These are phyloP conservation scores for Anabas testudineus DNA, from an alignment of 2,797 vertebrate species.

Conservation along the genomic window DNA sequence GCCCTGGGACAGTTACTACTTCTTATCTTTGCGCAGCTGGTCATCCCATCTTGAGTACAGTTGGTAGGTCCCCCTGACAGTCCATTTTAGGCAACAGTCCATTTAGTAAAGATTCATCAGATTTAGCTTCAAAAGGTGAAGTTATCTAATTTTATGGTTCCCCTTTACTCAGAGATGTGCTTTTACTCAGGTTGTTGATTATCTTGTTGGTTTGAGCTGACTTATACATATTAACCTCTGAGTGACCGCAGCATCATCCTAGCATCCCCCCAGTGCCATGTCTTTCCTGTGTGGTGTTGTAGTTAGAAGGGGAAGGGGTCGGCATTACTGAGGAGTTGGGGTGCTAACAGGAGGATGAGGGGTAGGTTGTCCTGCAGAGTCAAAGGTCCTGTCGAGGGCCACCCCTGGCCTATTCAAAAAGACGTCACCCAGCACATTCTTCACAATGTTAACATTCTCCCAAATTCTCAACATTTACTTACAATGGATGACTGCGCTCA, in stretches of 20 bases:
- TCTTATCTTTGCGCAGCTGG: background rate
- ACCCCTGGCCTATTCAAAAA: slow-evolving; percentile 69
- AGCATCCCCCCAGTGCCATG: slow-evolving; percentile 28
- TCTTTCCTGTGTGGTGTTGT: slow-evolving; percentile 47
- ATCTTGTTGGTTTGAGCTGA: slow-evolving; percentile 25
- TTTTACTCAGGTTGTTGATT: slow-evolving; percentile 2
- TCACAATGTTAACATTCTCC: slow-evolving; percentile 85
- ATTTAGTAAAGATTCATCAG: background rate
- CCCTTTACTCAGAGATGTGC: background rate
- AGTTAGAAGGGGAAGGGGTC: slow-evolving; percentile 41
- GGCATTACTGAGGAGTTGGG: slow-evolving; percentile 59
- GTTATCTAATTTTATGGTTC: background rate
- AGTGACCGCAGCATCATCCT: slow-evolving; percentile 73
- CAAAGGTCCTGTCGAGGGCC: slow-evolving; percentile 81
- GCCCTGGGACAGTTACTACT: background rate
- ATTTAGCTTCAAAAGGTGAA: background rate
- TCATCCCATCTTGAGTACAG: background rate
- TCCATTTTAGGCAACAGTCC: background rate
- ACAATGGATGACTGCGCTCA: slow-evolving; percentile 71
- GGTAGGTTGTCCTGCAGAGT: slow-evolving; percentile 73
- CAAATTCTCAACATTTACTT: slow-evolving; percentile 78
- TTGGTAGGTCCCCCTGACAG: background rate
- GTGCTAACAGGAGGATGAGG: slow-evolving; percentile 57
- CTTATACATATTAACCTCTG: slow-evolving; percentile 76
- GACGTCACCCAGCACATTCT: slow-evolving; percentile 82